Conservation (phyloP, 2,888 invertebrate species). For the Plutella xylostella region DNA sequence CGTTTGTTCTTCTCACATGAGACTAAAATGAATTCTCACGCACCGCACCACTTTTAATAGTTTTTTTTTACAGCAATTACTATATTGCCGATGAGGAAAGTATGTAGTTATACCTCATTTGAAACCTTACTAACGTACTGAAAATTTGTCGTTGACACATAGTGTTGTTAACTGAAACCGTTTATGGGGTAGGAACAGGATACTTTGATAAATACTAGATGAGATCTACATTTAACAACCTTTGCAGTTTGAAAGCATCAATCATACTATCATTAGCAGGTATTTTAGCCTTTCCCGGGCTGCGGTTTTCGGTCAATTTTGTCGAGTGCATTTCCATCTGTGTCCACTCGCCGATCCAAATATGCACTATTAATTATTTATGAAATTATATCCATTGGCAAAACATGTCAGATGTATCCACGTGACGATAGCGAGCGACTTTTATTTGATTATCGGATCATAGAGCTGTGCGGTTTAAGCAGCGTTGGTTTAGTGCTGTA, state of each 20-base stretch:
- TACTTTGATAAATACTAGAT: not conserved
- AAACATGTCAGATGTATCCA: slow-evolving; percentile 34
- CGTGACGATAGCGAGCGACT: slow-evolving; percentile 22
- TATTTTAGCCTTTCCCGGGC: slow-evolving; percentile 62
- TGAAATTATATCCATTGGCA: slow-evolving; percentile 54
- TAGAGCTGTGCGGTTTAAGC: no score
- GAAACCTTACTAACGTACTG: no score
- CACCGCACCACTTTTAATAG: no score
- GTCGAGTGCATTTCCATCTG: slow-evolving; percentile 61
- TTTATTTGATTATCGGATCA: slow-evolving; percentile 51
- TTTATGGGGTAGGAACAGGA: slow-evolving; percentile 3
- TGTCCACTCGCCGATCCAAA: slow-evolving; percentile 47
- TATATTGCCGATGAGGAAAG: no score
- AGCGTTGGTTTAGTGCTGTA: no score
- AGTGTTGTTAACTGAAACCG: no score
- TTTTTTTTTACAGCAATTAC: no score
- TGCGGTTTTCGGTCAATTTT: slow-evolving; percentile 68
- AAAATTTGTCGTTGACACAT: no score
- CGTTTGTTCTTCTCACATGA: no score
- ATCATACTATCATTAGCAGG: slow-evolving; percentile 59
- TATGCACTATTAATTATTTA: slow-evolving; percentile 63
- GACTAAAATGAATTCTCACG: no score
- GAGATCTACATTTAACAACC: not conserved
- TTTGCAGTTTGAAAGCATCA: slow-evolving; percentile 26
- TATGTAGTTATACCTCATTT: no score